Base-by-base conservation (phyloP, 35 echinoderm and acorn worm genomes). In the Apostichopus californicus region DNA sequence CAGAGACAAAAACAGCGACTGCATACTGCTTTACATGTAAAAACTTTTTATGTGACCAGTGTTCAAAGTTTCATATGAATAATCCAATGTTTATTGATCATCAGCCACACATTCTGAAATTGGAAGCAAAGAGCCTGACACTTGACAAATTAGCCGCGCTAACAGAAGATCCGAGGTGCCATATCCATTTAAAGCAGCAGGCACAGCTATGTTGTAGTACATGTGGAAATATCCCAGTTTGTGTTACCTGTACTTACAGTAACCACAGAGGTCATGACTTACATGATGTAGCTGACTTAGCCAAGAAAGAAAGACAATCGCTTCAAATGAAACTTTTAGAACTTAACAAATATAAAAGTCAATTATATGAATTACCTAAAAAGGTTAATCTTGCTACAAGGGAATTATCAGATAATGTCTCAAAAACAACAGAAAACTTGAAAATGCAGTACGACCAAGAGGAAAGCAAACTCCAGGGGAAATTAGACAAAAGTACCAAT, bases 1-100 rank as follows among this genome's bases (percentile, higher is more conserved):
- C 9, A 52, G 54, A 90, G 64, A 9, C 2, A 5, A 71, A 10
- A 8, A 56, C 5, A 34, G 87, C 73, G 17, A 13, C 70, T 14
- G 87, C 87, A 5, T 90, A 90, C 53, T 90, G 87, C 54, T 77
- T 77, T 55, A 77, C 77, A 18, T 90, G 87, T 72, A 90, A 23
- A 9, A 46, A 58, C 18, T 90, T 90, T 26, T 18, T 90, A 5
- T 90, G 87, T 90, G 24, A 28, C 10, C 17, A 72, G 15, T 90
- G 87, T 26, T 77, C 71, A 18, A 1, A 77, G 12, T 8, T 56
- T 10, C 83, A 86, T 55, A 9, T 86, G 13, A 65, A 13, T 21
- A 86, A 58, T 10, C 14, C 9, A 18, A 86, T 56, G 83, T 22
- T 86, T 9, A 5, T 14, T 10, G 83, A 86, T 23, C 83, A 86